Evolutionary conservation across 2,113 vertebrate genomes (phyloP), one percentile per base, ranked within the genome.

Genomic region (Lepus americanus): DNA sequence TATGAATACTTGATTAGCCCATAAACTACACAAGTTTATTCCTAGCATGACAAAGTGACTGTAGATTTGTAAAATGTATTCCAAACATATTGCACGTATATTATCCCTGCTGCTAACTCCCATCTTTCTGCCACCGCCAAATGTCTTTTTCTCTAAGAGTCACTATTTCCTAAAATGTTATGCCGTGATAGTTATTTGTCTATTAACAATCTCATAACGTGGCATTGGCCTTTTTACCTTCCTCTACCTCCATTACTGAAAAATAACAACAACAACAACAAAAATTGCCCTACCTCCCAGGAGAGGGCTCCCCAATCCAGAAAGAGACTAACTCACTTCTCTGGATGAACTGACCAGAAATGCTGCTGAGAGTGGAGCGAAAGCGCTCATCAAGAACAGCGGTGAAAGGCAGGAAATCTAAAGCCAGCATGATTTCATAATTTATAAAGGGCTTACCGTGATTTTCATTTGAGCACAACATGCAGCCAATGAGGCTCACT

Each of bases 261-360:
- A 82, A 92, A 92, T 29, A 93, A 55, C 44, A 92, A 53, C 64
- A 77, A 33, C 53, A 92, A 77, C 25, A 81, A 53, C 9, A 20
- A 88, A 81, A 84, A 51, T 79, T 33, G 39, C 61, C 85, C 59
- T 67, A 11, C 11, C 51, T 95, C 93, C 78, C 74, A 89, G 82
- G 87, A 96, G 95, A 90, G 95, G 89, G 64, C 79, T 91, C 86
- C 83, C 78, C 87, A 83, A 9, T 87, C 74, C 70, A 83, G 84
- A 95, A 76, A 96, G 90, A 95, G 53, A 84, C 63, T 16, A 63
- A 92, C 12, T 90, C 55, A 69, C 53, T 31, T 79, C 72, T 36
- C 55, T 66, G 51, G 72, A 12, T 61, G 29, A 49, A 96, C 51
- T 59, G 59, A 59, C 66, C 44, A 49, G 74, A 91, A 83, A 87